Percentiles rank a stretch among this genome's conserved stretches.
phyloP scores from a whole-genome alignment of 2,797 vertebrate genomes.

The Clarias platycephalus region DNA sequence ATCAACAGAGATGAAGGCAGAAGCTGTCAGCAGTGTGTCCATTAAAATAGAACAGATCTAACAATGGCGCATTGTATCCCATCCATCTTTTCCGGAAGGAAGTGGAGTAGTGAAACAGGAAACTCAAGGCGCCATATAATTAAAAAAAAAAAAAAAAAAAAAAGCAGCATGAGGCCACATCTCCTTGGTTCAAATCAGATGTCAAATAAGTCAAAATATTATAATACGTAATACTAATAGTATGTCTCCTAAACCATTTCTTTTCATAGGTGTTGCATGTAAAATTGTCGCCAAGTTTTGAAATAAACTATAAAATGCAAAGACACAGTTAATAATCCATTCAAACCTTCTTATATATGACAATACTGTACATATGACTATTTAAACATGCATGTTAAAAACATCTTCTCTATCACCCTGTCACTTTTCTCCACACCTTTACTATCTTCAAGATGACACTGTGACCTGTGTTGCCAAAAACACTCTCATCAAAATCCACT shows the following conservation, averaged over 20 bases:
- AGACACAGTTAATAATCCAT: not conserved
- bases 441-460: not conserved
- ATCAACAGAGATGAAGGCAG: slow-evolving; percentile 43
- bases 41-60: slow-evolving; percentile 41
- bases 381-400: not conserved
- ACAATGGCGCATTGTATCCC: slow-evolving; percentile 53
- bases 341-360: too few species aligned
- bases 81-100: slow-evolving; percentile 44
- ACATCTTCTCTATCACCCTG: not conserved
- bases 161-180: not conserved
- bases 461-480: slow-evolving; percentile 21
- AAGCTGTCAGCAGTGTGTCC: slow-evolving; percentile 52
- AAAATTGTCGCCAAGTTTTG: not conserved
- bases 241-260: not conserved
- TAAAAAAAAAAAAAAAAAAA: slow-evolving; percentile 35
- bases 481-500: slow-evolving; percentile 33
- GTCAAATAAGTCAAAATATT: not conserved
- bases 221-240: not conserved
- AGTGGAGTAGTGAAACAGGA: slow-evolving; percentile 43
- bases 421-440: not conserved
- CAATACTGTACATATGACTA: not conserved
- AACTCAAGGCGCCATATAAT: slow-evolving; percentile 48
- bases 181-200: not conserved
- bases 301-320: not conserved
- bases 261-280: not conserved